These are phyloP conservation scores for Podarcis cretensis DNA, from an alignment of 2,113 vertebrate species.

Conservation along the genomic window DNA sequence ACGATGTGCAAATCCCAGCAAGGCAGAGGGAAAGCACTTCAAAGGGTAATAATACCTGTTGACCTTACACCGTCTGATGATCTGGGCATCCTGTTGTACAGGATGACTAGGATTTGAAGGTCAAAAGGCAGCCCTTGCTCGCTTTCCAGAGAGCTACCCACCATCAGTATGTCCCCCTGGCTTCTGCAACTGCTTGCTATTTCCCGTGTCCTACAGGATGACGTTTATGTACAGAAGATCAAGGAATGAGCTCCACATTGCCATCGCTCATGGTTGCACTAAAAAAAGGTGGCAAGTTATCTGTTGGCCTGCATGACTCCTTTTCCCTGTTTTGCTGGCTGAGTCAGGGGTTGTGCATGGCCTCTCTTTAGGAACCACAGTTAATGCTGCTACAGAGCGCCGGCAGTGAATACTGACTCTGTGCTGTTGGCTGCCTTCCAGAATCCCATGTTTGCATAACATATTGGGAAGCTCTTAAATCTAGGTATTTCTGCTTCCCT, in stretches of 20 bases:
- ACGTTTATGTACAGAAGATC: background rate
- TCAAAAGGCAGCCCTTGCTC: background rate
- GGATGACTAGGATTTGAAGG: background rate
- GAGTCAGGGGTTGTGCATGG: background rate
- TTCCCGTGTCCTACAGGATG: background rate
- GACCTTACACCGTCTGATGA: constrained; percentile 6
- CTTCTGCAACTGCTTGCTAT: background rate
- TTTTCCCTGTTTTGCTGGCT: background rate
- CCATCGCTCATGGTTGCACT: background rate
- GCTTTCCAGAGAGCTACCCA: background rate
- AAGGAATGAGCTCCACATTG: background rate
- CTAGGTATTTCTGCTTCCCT: background rate
- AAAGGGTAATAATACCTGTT: constrained; percentile 11
- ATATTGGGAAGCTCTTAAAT: background rate
- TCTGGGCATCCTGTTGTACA: background rate
- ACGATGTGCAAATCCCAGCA: background rate
- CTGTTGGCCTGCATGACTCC: background rate
- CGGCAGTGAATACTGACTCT: background rate
- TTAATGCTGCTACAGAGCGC: background rate
- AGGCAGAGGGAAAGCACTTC: background rate
- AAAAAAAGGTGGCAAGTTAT: background rate
- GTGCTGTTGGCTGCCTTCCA: background rate
- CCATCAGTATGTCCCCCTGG: background rate
- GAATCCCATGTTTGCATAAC: background rate
- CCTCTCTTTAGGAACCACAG: background rate